These are phyloP conservation scores for Leptogaster cylindrica DNA, from an alignment of 2,888 invertebrate species.

Conservation along the genomic window DNA sequence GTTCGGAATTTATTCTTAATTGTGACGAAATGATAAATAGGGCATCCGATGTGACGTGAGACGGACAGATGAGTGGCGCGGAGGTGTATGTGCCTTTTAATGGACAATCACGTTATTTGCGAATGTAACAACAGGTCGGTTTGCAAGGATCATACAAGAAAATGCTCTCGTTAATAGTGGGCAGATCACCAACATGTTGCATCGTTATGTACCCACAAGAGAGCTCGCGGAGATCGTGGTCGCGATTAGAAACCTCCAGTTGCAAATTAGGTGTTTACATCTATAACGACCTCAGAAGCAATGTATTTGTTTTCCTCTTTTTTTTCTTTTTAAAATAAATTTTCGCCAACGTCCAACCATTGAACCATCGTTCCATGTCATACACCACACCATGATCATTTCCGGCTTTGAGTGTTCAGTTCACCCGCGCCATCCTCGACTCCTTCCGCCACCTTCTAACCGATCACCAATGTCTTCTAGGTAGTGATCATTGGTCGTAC, in stretches of 20 bases:
- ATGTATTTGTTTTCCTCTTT: too few relatives aligned
- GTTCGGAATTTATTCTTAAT: conserved; percentile 24
- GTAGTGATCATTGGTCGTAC: background rate
- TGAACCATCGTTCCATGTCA: conserved; percentile 11
- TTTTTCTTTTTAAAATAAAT: too few relatives aligned
- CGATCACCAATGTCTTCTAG: background rate
- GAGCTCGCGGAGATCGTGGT: background rate
- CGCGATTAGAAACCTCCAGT: conserved; percentile 28
- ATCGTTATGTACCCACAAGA: conserved; percentile 24
- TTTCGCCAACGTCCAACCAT: conserved; percentile 17
- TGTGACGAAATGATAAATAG: conserved; percentile 39
- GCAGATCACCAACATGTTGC: conserved; percentile 6
- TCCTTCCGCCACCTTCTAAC: background rate
- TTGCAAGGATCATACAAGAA: conserved; percentile 30
- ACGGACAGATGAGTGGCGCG: background rate
- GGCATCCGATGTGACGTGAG: background rate
- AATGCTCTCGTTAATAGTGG: conserved; percentile 21
- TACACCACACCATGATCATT: background rate
- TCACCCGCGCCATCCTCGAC: background rate
- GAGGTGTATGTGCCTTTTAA: too few relatives aligned
- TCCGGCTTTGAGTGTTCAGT: conserved; percentile 34
- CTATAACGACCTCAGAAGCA: conserved; percentile 11
- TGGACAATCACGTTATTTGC: conserved; percentile 3
- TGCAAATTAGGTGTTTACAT: conserved; percentile 37
- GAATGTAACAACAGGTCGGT: conserved; percentile 14